Percentiles rank a stretch among this genome's conserved stretches.
phyloP scores from a whole-genome alignment of 2,113 vertebrate species.

The Bos javanicus region DNA sequence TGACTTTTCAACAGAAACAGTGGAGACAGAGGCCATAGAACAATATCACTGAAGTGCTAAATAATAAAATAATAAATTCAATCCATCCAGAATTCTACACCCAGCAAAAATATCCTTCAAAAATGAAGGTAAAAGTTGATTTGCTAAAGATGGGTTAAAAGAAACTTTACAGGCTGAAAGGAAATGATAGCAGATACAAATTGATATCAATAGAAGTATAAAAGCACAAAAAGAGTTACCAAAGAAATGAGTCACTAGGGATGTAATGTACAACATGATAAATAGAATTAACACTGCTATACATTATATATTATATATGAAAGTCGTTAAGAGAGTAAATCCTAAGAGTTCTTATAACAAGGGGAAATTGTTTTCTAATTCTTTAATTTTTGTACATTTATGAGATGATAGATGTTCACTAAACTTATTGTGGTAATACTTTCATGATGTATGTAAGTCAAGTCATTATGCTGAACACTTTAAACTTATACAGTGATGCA shows the following conservation, averaged over 20 bases:
- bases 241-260: too few species aligned
- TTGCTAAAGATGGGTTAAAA: neutral
- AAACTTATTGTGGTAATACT: neutral
- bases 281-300: neutral
- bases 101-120: neutral
- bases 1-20: neutral
- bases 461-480: neutral
- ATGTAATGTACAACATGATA: neutral
- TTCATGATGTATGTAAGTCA: neutral
- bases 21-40: neutral
- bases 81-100: neutral
- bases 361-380: neutral
- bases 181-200: neutral
- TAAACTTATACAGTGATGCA: neutral
- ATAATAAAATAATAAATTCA: neutral
- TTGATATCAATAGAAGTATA: too few species aligned
- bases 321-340: neutral
- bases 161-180: neutral
- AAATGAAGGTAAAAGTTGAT: neutral
- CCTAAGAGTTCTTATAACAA: neutral
- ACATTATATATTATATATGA: neutral
- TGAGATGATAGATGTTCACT: neutral
- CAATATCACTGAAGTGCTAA: neutral
- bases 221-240: too few species aligned
- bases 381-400: neutral